Evolutionary conservation across 2,888 invertebrate genomes (phyloP), one percentile per base, ranked within the genome.

Genomic region (Lasioglossum malachurum): DNA sequence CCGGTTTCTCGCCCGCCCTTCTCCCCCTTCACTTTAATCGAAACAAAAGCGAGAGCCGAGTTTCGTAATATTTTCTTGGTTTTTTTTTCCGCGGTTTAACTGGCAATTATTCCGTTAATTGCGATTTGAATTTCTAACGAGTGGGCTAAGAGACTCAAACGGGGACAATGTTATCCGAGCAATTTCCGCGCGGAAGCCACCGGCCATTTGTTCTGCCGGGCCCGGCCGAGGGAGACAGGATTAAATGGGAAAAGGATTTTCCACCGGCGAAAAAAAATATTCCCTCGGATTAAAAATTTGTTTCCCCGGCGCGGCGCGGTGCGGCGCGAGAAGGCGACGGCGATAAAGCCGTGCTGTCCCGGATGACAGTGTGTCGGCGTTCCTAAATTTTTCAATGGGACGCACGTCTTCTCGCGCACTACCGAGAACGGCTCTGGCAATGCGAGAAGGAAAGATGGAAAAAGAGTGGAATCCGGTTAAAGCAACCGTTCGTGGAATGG

Each of bases 201-300:
- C 16, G 31, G 64, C 27, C 74, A 71, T 84, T 84, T 78, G 71
- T 84, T 75, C 64, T 27, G 16, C 14, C 41, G 64, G 49, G 71
- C 84, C 78, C 44, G 27, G 8, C 16, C 31, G 60, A n/a, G 19
- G 14, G 35, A 35, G 83, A 74, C n/a, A 75, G 71, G 78, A 78
- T 84, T 84, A 84, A 84, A 75, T 16, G 84, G 64, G 35, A n/a
- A 75, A 84, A 64, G 71, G 71, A 72, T 75, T 79, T 79, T 38
- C 35, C n/a, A 57, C 41, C 38, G 23, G n/a, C 10, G 41, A n/a
- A 41, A 71, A 67, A 44, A 75, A 75, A 76, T 75, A 85, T 79
- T 79, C 75, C 14, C 19, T 41, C 35, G 85, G 72, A 75, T 85
- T 75, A 67, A 84, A 84, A 84, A 84, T 85, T 71, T 84, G 44